Base-by-base conservation (phyloP, 2,113 vertebrate genomes). In the Paracyprichromis sp. region DNA sequence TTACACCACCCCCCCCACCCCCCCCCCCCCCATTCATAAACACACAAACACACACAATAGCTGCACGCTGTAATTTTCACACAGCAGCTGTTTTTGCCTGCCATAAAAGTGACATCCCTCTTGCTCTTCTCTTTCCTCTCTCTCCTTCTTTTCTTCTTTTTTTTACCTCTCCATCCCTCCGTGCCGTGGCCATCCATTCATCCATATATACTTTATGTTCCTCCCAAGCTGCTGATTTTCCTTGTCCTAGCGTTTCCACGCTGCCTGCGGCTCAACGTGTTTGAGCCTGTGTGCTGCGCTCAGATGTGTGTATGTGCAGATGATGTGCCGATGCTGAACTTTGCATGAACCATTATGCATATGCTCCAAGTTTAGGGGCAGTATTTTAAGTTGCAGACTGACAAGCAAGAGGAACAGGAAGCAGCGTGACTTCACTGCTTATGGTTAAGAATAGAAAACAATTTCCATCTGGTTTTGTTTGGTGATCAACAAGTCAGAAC, bases 31-130 rank as follows among this genome's bases (percentile, higher is more conserved):
- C 3, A 54, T 47, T 61, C 38, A 13, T 13, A 56, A 9, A 38
- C 82, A 83, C 84, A 61, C 85, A 82, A 21, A 83, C 26, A 83
- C 9, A 71, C 88, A 57, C 17, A 14, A 83, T 85, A 78, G 80
- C 88, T 85, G 80, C 80, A 83, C 66, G 59, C 36, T 85, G 82
- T 83, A 83, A 93, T 92, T 93, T 94, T 86, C 91, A 88, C 87
- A 29, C 82, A 90, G 92, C 92, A 94, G 89, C 92, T 94, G 90
- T 91, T 93, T 91, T 85, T 54, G 81, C 66, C 63, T 73, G 79
- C 86, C 83, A 86, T 93, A 89, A 89, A 93, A 91, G 66, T 43
- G 83, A 86, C 61, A 66, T 21, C 85, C 80, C 86, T 81, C 50
- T 12, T 80, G 83, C 88, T 88, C 56, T 73, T 79, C 82, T 43